Percentiles rank a stretch among this genome's conserved stretches.
These are phyloP conservation scores for Arrhamphus sclerolepis DNA, from an alignment of 2,797 vertebrate species.

Conservation along the genomic window DNA sequence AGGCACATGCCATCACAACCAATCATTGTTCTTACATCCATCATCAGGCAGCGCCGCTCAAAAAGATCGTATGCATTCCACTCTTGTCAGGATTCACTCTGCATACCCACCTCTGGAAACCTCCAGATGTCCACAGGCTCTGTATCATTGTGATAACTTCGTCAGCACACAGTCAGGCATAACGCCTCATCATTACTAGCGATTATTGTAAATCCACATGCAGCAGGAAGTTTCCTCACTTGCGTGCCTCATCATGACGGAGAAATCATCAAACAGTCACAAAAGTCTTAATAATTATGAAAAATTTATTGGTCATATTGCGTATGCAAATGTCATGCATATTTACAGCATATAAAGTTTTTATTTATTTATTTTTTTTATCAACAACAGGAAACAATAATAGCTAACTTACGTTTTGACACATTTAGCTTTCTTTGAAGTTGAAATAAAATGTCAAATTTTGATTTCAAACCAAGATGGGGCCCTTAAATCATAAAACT, in stretches of 20 bases:
- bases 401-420: conserved; percentile 1
- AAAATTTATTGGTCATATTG: conserved; percentile 71
- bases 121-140: conserved; percentile 51
- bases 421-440: conserved; percentile 35
- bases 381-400: conserved; percentile 31
- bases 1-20: too few relatives aligned
- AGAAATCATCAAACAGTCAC: background rate
- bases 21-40: too few relatives aligned
- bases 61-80: too few relatives aligned
- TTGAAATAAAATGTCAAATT: conserved; percentile 21
- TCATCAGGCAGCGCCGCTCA: too few relatives aligned
- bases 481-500: conserved; percentile 12
- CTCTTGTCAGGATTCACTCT: too few relatives aligned
- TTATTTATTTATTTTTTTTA: too few relatives aligned
- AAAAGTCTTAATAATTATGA: conserved; percentile 29
- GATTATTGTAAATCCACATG: conserved; percentile 41
- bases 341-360: conserved; percentile 78
- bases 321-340: conserved; percentile 70
- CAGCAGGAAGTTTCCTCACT: conserved; percentile 2
- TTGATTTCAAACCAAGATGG: conserved; percentile 17
- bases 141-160: conserved; percentile 61
- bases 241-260: background rate
- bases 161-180: conserved; percentile 42
- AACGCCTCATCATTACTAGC: conserved; percentile 60
- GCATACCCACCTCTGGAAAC: background rate